These are phyloP conservation scores for Onychorhynchus coronatus DNA, from an alignment of 2,113 vertebrate genomes.

Conservation along the genomic window DNA sequence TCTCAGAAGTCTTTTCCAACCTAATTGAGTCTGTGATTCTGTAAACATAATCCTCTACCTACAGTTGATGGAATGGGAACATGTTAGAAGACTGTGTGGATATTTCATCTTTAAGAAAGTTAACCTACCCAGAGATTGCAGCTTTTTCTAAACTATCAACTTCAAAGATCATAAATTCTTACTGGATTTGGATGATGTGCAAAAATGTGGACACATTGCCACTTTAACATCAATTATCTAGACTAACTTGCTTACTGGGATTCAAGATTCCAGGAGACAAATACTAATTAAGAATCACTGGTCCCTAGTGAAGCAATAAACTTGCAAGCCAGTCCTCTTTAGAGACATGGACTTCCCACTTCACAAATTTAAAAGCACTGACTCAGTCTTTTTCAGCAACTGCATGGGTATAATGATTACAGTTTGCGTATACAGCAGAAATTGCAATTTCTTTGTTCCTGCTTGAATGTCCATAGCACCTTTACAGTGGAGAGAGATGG, in stretches of 20 bases:
- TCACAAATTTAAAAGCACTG: constrained; percentile 31
- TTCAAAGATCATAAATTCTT: not conserved
- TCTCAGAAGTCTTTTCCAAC: not conserved
- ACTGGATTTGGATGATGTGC: not conserved
- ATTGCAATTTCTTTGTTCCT: constrained; percentile 35
- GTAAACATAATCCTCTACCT: not conserved
- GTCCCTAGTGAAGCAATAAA: constrained; percentile 30
- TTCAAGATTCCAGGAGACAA: not conserved
- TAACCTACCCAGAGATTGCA: not conserved
- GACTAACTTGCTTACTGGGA: not conserved
- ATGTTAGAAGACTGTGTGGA: not conserved
- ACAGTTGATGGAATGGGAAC: not conserved
- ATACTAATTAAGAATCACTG: constrained; percentile 35
- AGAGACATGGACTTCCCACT: constrained; percentile 13
- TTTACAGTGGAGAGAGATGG: not conserved
- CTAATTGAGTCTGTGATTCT: not conserved
- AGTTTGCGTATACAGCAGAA: constrained; percentile 28
- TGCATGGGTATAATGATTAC: not conserved
- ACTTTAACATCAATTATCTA: not conserved
- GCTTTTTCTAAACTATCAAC: not conserved
- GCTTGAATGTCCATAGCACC: constrained; percentile 29
- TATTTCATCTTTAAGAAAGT: not conserved
- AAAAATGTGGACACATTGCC: not conserved
- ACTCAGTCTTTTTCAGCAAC: constrained; percentile 26
- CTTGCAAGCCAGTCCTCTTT: not conserved